Percentiles rank a stretch among this genome's conserved stretches.
phyloP scores from a whole-genome alignment of 2,113 vertebrate species.

The Paradoxurus hermaphroditus region DNA sequence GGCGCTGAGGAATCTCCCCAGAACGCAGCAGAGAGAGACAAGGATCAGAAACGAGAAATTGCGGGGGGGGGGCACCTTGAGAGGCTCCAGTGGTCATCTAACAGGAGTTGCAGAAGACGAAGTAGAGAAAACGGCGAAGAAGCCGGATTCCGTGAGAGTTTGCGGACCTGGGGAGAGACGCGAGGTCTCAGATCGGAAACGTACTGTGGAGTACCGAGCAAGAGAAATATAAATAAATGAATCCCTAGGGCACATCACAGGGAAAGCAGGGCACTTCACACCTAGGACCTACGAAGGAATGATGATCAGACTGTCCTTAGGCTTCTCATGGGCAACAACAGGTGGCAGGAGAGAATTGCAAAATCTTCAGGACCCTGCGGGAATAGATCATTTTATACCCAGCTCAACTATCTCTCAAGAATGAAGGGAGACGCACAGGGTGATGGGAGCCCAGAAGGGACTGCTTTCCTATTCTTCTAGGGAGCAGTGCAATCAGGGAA shows the following conservation, averaged over 20 bases:
- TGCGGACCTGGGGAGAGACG: not conserved
- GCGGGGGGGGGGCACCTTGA: accelerated
- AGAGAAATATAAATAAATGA: not conserved
- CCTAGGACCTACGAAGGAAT: not conserved
- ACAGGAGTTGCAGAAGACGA: not conserved
- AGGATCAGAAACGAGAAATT: not conserved
- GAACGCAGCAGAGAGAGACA: not conserved
- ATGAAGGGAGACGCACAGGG: not conserved
- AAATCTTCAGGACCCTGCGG: accelerated
- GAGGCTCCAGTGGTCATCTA: not conserved
- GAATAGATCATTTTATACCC: not conserved
- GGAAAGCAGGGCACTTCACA: not conserved
- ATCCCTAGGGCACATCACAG: accelerated
- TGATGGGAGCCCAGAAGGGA: not conserved
- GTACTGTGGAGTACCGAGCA: not conserved
- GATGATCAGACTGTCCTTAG: not conserved
- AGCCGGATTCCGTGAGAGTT: not conserved
- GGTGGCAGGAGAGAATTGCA: not conserved
- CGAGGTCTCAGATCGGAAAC: not conserved
- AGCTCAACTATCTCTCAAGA: not conserved
- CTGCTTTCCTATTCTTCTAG: not conserved
- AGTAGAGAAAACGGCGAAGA: not conserved
- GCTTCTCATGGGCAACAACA: not conserved
- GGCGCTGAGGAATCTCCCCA: not conserved
- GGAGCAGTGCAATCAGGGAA: not conserved